Percentiles rank a stretch among this genome's conserved stretches.
Evolutionary conservation across 2,113 vertebrate species (phyloP).

Genomic region (Calidris pugnax): DNA sequence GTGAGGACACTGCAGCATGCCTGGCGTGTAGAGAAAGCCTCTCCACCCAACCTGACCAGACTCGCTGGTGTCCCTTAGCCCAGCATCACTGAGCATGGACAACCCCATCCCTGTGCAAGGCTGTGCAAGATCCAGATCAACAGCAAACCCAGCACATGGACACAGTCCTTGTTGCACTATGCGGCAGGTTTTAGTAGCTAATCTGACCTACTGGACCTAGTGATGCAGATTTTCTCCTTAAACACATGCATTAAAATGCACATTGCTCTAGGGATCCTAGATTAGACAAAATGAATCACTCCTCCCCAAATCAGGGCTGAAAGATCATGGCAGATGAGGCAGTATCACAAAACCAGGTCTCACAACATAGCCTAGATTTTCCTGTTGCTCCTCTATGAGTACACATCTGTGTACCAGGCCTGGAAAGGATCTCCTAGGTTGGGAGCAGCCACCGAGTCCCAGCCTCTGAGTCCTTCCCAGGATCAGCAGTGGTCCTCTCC

Average conservation of each 20-base stretch:
- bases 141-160: background rate
- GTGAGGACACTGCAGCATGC: background rate
- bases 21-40: background rate
- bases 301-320: background rate
- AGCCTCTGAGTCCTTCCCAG: background rate
- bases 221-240: background rate
- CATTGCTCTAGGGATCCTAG: background rate
- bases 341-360: background rate
- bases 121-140: background rate
- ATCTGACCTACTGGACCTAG: background rate
- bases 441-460: background rate
- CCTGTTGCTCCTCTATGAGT: background rate
- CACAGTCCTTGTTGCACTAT: background rate
- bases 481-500: background rate
- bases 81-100: background rate
- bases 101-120: background rate
- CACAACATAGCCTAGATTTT: accelerated
- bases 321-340: background rate
- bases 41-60: background rate
- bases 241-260: background rate
- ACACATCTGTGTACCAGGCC: background rate
- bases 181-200: background rate
- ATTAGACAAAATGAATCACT: background rate
- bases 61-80: background rate
- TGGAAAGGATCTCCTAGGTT: background rate